Base-by-base conservation (phyloP, 2,113 vertebrate species). In the Cettia cetti region DNA sequence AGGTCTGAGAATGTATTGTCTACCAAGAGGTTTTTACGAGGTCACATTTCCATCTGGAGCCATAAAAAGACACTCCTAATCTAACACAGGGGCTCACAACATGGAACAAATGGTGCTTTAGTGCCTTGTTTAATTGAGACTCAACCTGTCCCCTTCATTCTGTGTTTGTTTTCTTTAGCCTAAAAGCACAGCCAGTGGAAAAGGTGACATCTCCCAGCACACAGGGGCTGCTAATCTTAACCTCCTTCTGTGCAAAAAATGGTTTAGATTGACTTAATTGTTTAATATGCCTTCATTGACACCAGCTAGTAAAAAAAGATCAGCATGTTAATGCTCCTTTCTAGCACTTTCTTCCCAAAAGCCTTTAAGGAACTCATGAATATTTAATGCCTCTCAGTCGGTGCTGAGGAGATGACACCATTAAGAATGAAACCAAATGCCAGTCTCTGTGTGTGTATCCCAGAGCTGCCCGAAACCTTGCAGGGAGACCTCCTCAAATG, bases 361-460 rank as follows among this genome's bases (percentile, higher is more conserved):
- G 61, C 68, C 91, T 97, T 97, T 92, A 92, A 95, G 93, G 92
- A 96, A 94, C 39, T 87, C 94, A 95, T 97, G 77, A 96, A 98
- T 98, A 97, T 96, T 97, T 97, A 86, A 97, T 70, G 19, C 15
- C 20, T 89, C 82, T 94, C 90, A 54, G 82, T 94, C 83, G 77
- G 85, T 80, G 87, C 86, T 6, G 54, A 89, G 77, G 91, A 96
- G 91, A 96, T 88, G 88, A 83, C 53, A 94, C 70, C 74, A 76
- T 97, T 96, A 96, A 90, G 23, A 50, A 45, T 14, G 76, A 92
- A 95, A 93, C 68, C 92, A 96, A 98, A 97, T 92, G 85, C 33
- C 88, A 77, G 74, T 80, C 37, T 3, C 35, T 77, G 42, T 37
- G 30, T 57, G 63, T 37, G 33, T 52, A 77, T 91, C 65, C 82